These are phyloP conservation scores for Nymphalis polychloros DNA, from an alignment of 2,888 invertebrate species.

Conservation along the genomic window DNA sequence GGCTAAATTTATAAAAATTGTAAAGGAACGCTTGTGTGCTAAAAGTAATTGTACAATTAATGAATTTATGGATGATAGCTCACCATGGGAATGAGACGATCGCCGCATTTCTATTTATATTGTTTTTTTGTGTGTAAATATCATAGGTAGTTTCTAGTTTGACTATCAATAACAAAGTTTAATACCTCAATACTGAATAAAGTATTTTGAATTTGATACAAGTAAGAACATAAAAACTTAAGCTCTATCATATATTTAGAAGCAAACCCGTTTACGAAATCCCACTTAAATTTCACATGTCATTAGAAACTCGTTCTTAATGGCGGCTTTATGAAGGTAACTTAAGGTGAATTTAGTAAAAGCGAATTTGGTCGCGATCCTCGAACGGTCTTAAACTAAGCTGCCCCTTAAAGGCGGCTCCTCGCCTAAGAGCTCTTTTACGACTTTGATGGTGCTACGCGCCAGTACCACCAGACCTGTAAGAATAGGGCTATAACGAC, in stretches of 20 bases:
- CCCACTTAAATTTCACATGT: not conserved
- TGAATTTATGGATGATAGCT: no score
- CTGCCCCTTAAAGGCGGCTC: slow-evolving; percentile 10
- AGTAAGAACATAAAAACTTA: not conserved
- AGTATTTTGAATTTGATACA: no score
- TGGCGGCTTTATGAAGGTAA: not conserved
- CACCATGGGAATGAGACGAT: no score
- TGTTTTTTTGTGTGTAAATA: no score
- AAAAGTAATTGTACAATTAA: no score
- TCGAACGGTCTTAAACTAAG: slow-evolving; percentile 14
- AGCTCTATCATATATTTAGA: not conserved
- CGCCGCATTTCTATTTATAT: no score
- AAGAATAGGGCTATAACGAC: not conserved
- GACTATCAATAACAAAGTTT: no score
- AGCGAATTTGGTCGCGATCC: slow-evolving; percentile 6
- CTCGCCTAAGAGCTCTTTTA: slow-evolving; percentile 5
- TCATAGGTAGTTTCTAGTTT: no score
- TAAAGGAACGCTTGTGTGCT: no score
- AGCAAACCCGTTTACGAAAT: not conserved
- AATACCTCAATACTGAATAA: no score
- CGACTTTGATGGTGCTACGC: not conserved
- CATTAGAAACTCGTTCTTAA: slow-evolving; percentile 2
- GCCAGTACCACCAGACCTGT: not conserved
- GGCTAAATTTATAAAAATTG: no score
- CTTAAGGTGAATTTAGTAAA: slow-evolving; percentile 4